Conservation (phyloP, 2,888 invertebrate genomes). For the Chalcosyrphus nemorum region DNA sequence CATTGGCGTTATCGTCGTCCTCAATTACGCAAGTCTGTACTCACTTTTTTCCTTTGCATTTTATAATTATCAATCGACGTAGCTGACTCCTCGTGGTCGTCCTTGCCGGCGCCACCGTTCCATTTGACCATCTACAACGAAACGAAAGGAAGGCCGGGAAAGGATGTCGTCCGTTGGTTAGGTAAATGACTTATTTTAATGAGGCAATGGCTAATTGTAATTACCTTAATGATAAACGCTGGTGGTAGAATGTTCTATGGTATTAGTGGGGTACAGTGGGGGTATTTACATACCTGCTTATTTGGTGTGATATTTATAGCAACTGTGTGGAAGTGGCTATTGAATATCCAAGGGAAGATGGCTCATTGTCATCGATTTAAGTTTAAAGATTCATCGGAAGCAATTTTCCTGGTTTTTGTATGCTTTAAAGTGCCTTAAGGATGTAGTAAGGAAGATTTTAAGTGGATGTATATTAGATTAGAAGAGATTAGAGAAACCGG, state of each 20-base stretch:
- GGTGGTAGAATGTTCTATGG: constrained; percentile 31
- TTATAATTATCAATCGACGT: constrained; percentile 68
- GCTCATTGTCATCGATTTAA: constrained; percentile 39
- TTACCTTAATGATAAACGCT: constrained; percentile 63
- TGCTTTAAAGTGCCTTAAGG: too few relatives aligned
- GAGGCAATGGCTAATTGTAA: constrained; percentile 66
- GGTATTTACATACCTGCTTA: constrained; percentile 9
- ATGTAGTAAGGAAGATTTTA: too few relatives aligned
- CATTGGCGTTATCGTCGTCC: constrained; percentile 34
- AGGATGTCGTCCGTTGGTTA: constrained; percentile 30
- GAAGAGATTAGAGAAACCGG: too few relatives aligned
- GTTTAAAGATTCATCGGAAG: too few relatives aligned
- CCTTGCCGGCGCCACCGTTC: background rate
- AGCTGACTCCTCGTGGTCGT: constrained; percentile 24
- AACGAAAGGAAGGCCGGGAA: constrained; percentile 1
- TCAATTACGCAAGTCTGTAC: constrained; percentile 34
- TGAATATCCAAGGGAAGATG: constrained; percentile 26
- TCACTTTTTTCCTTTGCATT: constrained; percentile 39
- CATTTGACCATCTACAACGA: background rate
- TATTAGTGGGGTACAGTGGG: constrained; percentile 22
- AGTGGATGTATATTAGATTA: too few relatives aligned
- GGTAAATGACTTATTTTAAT: constrained; percentile 68
- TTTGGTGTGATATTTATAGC: constrained; percentile 25
- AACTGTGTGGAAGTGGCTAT: constrained; percentile 4
- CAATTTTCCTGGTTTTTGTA: too few relatives aligned